phyloP scores from a whole-genome alignment of 53 echinoderm and acorn worm genomes.

The Holothuria scabra region DNA sequence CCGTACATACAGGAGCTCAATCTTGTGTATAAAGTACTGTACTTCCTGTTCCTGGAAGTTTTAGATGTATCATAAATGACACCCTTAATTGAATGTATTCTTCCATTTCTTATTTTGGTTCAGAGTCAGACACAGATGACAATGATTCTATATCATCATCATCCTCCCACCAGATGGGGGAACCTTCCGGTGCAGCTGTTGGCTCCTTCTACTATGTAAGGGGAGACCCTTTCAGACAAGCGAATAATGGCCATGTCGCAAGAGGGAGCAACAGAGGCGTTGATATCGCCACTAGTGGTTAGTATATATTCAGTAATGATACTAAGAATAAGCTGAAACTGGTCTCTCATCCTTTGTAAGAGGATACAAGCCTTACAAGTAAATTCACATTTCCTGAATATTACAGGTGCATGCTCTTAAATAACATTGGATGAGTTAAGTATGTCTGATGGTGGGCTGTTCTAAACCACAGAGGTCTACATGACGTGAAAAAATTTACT shows the following conservation, averaged over 20 bases:
- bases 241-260: constrained; percentile 75
- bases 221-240: constrained; percentile 65
- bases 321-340: too few relatives aligned
- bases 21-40: too few relatives aligned
- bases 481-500: too few relatives aligned
- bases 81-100: too few relatives aligned
- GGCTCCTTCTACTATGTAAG: constrained; percentile 74
- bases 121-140: constrained; percentile 90
- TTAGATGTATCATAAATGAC: too few relatives aligned
- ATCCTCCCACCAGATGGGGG: constrained; percentile 68
- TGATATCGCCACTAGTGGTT: constrained; percentile 86
- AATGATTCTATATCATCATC: constrained; percentile 74
- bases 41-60: too few relatives aligned
- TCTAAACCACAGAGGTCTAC: neutral
- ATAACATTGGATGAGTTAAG: neutral
- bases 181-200: constrained; percentile 54
- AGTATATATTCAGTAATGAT: constrained; percentile 23
- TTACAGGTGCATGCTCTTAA: too few relatives aligned
- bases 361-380: too few relatives aligned
- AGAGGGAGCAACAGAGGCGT: constrained; percentile 71
- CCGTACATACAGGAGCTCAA: too few relatives aligned
- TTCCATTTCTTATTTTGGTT: too few relatives aligned
- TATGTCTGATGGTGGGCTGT: neutral
- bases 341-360: too few relatives aligned
- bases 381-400: too few relatives aligned